Evolutionary conservation across 37 sponge, comb jelly and placozoan species (phyloP).

Genomic region (Tethya wilhelma): DNA sequence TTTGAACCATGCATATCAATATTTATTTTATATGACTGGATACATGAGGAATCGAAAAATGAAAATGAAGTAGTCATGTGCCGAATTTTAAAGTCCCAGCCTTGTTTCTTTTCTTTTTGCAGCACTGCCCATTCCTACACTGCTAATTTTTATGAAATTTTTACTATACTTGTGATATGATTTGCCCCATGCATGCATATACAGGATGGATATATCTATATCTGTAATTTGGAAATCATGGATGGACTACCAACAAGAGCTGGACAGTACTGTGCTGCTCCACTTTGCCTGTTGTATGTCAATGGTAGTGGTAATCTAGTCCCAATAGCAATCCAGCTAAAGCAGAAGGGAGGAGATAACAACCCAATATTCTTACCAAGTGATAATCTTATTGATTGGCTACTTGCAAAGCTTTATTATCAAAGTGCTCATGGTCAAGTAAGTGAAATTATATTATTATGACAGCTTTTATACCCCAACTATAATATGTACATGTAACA

Average conservation of each 20-base stretch:
- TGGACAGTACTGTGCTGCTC: conserved; percentile 46
- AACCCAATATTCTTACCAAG: conserved; percentile 76
- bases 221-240: conserved; percentile 58
- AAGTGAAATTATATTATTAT: no score
- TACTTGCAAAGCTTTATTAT: conserved; percentile 75
- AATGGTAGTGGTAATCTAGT: conserved; percentile 23
- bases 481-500: no score
- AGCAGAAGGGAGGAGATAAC: conserved; percentile 26
- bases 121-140: no score
- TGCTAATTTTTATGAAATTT: no score
- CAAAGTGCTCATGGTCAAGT: conserved; percentile 61
- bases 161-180: no score
- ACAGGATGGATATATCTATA: conserved; percentile 74
- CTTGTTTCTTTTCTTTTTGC: no score
- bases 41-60: no score
- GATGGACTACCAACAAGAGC: conserved; percentile 40
- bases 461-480: no score
- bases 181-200: not conserved
- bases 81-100: no score
- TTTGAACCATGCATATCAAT: no score
- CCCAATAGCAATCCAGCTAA: conserved; percentile 84
- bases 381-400: conserved; percentile 72
- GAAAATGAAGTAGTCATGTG: no score
- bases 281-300: conserved; percentile 67
- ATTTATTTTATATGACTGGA: no score